Base-by-base conservation (phyloP, 1,140 invertebrate species). In the Calephelis virginiensis region DNA sequence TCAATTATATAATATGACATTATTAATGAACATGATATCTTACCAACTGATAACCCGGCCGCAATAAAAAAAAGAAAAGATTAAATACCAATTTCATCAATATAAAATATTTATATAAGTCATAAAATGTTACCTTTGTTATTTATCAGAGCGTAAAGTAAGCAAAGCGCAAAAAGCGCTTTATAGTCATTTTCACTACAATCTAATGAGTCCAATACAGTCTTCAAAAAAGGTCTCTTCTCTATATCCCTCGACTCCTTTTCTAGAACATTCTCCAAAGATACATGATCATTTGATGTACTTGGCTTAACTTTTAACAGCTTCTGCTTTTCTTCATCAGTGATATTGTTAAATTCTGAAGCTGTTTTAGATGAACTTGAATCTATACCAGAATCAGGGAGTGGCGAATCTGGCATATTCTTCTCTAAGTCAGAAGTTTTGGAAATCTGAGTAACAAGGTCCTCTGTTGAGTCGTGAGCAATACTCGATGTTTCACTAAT, bases 141-240 rank as follows among this genome's bases (percentile, higher is more conserved):
- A 86, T 97, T 96, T 64, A 96, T 96, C 81, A 99, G 94, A 13
- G 98, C 97, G 90, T 98, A 98, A 1, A 99, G 93, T 59, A 99
- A 93, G 87, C 98, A 98, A 8, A 99, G 91, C 1, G 96, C 95
- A 92, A 99, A 98, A 60, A 99, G 91, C 0, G 98, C 95, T 46
- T 97, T 94, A 88, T 99, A 99, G 92, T 99, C 98, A 91, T 99
- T 99, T 82, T 98, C 97, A 6, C 91, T 93, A 83, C 97, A 97
- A 80, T 97, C 94, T 65, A 97, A 91, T 0, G 97, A 95, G 74
- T 96, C 95, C 61, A 98, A 92, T 66, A 99, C 94, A 0, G 97
- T 96, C 85, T 98, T 96, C 50, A 99, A 90, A 91, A 99, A 99
- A 8, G 97, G 96, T 80, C 96, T 95, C 62, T 93, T 94, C 8